Evolutionary conservation across 2,797 vertebrate species (phyloP), one percentile per base, ranked within the genome.

Genomic region (Phrynocephalus guinanensis): DNA sequence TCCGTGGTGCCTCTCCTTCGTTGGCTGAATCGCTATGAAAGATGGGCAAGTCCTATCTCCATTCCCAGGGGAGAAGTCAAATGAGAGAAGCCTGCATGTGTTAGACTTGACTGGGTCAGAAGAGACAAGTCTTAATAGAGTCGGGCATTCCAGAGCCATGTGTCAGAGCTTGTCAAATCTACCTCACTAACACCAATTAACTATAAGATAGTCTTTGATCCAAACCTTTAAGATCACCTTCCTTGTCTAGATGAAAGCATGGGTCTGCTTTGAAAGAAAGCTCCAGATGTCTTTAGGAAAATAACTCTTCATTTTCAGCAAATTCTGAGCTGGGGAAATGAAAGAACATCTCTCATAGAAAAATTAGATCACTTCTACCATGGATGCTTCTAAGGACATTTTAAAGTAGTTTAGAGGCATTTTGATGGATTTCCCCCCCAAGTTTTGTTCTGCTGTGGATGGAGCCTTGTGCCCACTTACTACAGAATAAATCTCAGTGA

Each of bases 101-200:
- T 95, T 90, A 84, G 89, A 66, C 72, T 75, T 93, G 81, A 87
- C 78, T 79, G 89, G 89, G 83, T 52, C 88, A 91, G 91, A 95
- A 92, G 71, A 89, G 90, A 89, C 91, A 91, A 93, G 77, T 92
- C 88, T 93, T 91, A 87, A 84, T 48, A n/a, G 71, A 89, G 91
- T 90, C 90, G 93, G 86, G 89, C 92, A 90, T 93, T 87, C 73
- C 89, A 93, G 92, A 91, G 79, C 70, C 73, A 71, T 75, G 80
- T 0, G 78, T 93, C 90, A 92, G 52, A 48, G 84, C 87, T 87
- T 91, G 86, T 93, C 92, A 95, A 86, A 94, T 63, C 91, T 92
- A 93, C 92, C 94, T 94, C 89, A 91, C 86, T 93, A 93, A 95
- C 83, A 94, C 84, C 68, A 95, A 91, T 96, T 95, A 95, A 94